Conservation (phyloP, 2,113 vertebrate species). For the Nanorana parkeri region DNA sequence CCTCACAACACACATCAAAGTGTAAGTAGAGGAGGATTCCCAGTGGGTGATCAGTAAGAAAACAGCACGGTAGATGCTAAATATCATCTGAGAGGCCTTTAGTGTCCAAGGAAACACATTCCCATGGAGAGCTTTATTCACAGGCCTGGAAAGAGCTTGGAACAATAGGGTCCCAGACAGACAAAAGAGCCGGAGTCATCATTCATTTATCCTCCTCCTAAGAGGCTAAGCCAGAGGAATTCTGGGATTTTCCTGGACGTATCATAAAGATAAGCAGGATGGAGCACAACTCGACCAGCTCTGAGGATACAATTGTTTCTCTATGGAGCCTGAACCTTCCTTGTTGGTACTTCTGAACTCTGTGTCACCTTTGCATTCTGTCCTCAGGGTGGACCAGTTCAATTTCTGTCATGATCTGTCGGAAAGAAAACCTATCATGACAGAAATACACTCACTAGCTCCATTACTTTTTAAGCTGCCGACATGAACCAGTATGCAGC, state of each 20-base stretch:
- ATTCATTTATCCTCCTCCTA: constrained; percentile 39
- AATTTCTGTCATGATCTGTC: too few relatives aligned
- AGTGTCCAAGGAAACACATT: constrained; percentile 48
- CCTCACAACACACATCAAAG: background rate
- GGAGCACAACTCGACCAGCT: background rate
- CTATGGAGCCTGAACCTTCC: too few relatives aligned
- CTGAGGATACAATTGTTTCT: too few relatives aligned
- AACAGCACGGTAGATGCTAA: constrained; percentile 54
- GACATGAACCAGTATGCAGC: too few relatives aligned
- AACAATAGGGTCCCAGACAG: background rate
- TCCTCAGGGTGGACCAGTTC: too few relatives aligned
- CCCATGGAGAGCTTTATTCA: constrained; percentile 47
- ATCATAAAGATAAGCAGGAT: constrained; percentile 9
- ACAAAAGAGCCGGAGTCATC: constrained; percentile 49
- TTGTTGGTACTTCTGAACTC: too few relatives aligned
- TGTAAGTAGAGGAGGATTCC: background rate
- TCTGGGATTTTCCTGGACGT: constrained; percentile 9
- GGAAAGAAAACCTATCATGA: too few relatives aligned
- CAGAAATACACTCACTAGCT: too few relatives aligned
- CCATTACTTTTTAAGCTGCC: too few relatives aligned
- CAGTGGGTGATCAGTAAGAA: constrained; percentile 4
- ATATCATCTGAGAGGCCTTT: constrained; percentile 27
- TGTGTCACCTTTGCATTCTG: too few relatives aligned
- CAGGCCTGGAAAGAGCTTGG: constrained; percentile 21
- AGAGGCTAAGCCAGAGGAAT: constrained; percentile 9